Percentiles rank a stretch among this genome's conserved stretches.
These are phyloP conservation scores for Propithecus coquereli DNA, from an alignment of 2,113 vertebrate species.

Conservation along the genomic window DNA sequence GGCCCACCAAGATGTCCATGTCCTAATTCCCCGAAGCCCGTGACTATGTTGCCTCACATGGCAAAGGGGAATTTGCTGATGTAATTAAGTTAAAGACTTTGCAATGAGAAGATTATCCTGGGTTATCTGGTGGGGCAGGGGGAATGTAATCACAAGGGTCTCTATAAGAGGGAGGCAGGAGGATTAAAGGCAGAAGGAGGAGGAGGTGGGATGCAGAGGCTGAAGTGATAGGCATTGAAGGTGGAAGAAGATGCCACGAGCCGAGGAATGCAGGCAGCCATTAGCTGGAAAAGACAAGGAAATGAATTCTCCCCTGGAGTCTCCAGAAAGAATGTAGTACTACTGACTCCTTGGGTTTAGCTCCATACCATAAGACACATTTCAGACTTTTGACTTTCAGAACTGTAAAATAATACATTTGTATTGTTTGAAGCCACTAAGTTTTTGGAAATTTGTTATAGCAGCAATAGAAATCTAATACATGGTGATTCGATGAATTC, in stretches of 20 bases:
- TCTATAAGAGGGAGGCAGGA: background rate
- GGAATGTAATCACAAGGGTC: background rate
- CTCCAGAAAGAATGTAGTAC: background rate
- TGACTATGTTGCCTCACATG: background rate
- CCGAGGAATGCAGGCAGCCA: background rate
- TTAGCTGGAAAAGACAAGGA: background rate
- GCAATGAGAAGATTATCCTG: background rate
- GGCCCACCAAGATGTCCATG: background rate
- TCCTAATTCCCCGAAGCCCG: background rate
- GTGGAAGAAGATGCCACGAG: background rate
- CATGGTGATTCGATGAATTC: background rate
- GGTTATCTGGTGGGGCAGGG: background rate
- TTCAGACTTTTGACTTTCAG: background rate
- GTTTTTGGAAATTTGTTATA: background rate
- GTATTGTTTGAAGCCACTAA: background rate
- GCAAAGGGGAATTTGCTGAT: background rate
- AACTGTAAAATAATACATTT: background rate
- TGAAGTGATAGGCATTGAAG: background rate
- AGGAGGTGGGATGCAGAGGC: background rate
- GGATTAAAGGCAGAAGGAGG: background rate
- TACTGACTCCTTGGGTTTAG: background rate
- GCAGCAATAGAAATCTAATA: background rate
- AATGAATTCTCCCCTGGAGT: background rate
- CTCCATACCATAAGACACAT: too few relatives aligned
- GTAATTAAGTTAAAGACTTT: background rate